Conservation (phyloP, 2,113 vertebrate species). For the Cryptotis parvus region DNA sequence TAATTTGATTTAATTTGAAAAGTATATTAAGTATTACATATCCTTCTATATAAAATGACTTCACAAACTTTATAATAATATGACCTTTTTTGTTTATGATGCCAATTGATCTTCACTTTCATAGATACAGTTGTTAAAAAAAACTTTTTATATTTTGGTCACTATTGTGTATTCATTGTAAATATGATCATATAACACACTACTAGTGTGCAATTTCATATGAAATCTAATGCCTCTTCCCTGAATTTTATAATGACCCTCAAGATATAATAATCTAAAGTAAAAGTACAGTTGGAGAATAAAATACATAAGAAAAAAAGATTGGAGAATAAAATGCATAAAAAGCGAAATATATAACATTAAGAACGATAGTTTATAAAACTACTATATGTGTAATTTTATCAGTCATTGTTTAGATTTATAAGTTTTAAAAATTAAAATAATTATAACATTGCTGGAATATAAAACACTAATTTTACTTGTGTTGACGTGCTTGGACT, state of each 20-base stretch:
- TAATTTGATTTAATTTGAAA: too few relatives aligned
- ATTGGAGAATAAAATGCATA: not conserved
- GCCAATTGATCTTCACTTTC: too few relatives aligned
- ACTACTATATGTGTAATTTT: not conserved
- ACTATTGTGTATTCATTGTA: too few relatives aligned
- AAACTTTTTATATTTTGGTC: too few relatives aligned
- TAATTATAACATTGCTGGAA: not conserved
- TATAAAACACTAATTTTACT: not conserved
- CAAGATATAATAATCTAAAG: not conserved
- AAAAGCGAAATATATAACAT: not conserved
- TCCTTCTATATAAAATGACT: too few relatives aligned
- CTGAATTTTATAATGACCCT: not conserved
- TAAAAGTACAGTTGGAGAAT: not conserved
- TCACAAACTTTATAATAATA: too few relatives aligned
- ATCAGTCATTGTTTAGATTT: not conserved
- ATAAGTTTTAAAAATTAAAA: not conserved
- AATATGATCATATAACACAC: too few relatives aligned
- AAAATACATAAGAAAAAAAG: not conserved
- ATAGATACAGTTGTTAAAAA: too few relatives aligned
- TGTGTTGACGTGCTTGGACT: constrained; percentile 30
- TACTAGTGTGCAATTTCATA: too few relatives aligned
- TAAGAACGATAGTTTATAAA: not conserved
- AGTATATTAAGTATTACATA: too few relatives aligned
- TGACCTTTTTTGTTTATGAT: too few relatives aligned
- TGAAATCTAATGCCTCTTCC: not conserved